A percentile compares a stretch with the other conserved stretches of the same genome.
phyloP scores from a whole-genome alignment of 2,113 vertebrate species.

The Pollachius pollachius region DNA sequence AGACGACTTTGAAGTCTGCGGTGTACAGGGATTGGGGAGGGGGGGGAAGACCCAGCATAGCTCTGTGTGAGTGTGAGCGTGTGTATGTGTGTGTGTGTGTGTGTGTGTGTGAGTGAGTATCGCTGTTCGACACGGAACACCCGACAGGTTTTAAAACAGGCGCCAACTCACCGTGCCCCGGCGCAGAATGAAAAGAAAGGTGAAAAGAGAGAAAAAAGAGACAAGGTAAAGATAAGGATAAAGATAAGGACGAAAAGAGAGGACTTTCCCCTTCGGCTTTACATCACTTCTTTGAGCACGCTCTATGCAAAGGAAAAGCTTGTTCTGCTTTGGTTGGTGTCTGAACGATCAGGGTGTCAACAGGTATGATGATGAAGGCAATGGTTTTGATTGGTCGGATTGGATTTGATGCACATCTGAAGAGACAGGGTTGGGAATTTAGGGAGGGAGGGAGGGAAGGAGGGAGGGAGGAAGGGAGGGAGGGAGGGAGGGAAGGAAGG shows the following conservation, averaged over 20 bases:
- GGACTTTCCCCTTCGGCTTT: too few relatives aligned
- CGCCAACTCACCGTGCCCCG: too few relatives aligned
- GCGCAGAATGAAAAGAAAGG: too few relatives aligned
- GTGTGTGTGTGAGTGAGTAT: constrained; percentile 33
- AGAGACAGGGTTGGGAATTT: neutral
- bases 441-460: constrained; percentile 1
- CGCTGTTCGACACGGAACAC: constrained; percentile 1
- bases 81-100: constrained; percentile 7
- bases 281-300: too few relatives aligned
- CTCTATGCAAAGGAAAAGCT: too few relatives aligned
- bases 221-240: too few relatives aligned
- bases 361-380: too few relatives aligned
- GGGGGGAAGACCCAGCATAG: constrained; percentile 25
- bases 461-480: constrained; percentile 36
- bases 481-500: neutral
- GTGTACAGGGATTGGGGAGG: constrained; percentile 4
- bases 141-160: neutral
- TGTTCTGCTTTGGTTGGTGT: too few relatives aligned
- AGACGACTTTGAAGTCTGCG: constrained; percentile 64
- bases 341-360: too few relatives aligned
- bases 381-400: too few relatives aligned
- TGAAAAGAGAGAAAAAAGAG: too few relatives aligned
- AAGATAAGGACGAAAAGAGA: too few relatives aligned
- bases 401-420: neutral
- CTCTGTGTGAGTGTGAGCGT: constrained; percentile 11